Conservation (phyloP, 2,113 vertebrate genomes). For the Misgurnus anguillicaudatus region DNA sequence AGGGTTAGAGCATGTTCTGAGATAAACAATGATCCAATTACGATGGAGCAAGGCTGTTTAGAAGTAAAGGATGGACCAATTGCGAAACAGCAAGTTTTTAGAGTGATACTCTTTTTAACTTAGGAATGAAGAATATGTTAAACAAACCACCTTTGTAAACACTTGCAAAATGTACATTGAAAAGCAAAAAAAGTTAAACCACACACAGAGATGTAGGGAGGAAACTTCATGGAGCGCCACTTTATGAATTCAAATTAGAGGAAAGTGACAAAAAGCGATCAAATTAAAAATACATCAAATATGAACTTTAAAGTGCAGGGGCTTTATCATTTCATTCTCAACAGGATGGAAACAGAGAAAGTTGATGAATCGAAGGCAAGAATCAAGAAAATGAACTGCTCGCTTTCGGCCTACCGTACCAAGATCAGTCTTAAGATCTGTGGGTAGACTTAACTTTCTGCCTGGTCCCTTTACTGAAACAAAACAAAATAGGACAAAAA, state of each 20-base stretch:
- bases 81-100: slow-evolving; percentile 62
- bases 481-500: slow-evolving; percentile 96
- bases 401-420: slow-evolving; percentile 97
- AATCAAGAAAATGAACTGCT: slow-evolving; percentile 76
- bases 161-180: slow-evolving; percentile 80
- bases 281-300: slow-evolving; percentile 21
- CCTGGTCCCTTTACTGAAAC: slow-evolving; percentile 97
- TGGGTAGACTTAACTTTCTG: slow-evolving; percentile 99
- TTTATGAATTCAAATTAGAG: slow-evolving; percentile 38
- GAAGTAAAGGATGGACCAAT: slow-evolving; percentile 69
- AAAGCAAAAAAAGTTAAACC: slow-evolving; percentile 56
- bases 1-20: slow-evolving; percentile 65
- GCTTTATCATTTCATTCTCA: slow-evolving; percentile 48
- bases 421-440: slow-evolving; percentile 99
- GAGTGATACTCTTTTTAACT: slow-evolving; percentile 60
- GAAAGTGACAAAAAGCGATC: slow-evolving; percentile 56
- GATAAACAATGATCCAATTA: slow-evolving; percentile 64
- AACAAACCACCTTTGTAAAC: slow-evolving; percentile 75
- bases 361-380: slow-evolving; percentile 63
- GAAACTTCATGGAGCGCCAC: slow-evolving; percentile 34
- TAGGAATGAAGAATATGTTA: slow-evolving; percentile 68
- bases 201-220: slow-evolving; percentile 58
- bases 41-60: slow-evolving; percentile 61
- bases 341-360: slow-evolving; percentile 65
- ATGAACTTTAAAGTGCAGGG: slow-evolving; percentile 47